Conservation (phyloP, 2,113 vertebrate species). For the Thalassoma bifasciatum region DNA sequence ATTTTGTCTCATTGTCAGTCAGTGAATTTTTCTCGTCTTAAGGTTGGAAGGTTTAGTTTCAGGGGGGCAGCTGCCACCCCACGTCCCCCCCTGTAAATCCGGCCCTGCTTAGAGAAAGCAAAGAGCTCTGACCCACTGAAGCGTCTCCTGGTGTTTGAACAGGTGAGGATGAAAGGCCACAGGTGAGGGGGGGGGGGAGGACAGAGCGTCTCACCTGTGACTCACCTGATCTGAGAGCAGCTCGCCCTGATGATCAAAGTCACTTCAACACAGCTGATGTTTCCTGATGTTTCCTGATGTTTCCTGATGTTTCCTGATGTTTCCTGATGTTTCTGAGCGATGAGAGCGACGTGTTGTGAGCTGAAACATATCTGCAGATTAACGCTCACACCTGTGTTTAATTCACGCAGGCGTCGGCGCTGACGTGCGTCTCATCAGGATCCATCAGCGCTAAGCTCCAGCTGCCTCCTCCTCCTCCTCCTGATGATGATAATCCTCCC, state of each 20-base stretch:
- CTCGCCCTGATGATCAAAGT: slow-evolving; percentile 82
- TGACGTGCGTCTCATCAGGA: slow-evolving; percentile 69
- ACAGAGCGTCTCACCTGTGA: slow-evolving; percentile 70
- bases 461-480: too few species aligned
- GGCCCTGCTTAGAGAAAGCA: too few species aligned
- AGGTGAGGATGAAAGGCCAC: slow-evolving; percentile 81
- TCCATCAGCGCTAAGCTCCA: slow-evolving; percentile 75
- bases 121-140: slow-evolving; percentile 4
- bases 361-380: slow-evolving; percentile 73
- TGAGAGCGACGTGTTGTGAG: slow-evolving; percentile 54
- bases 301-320: too few species aligned
- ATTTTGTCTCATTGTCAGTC: too few species aligned
- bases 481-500: slow-evolving; percentile 73
- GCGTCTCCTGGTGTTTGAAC: slow-evolving; percentile 76
- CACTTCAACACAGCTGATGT: too few species aligned
- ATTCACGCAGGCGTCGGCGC: slow-evolving; percentile 68
- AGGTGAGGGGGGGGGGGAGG: slow-evolving; percentile 57
- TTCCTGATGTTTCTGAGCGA: slow-evolving; percentile 59
- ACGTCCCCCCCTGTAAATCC: too few species aligned
- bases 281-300: too few species aligned
- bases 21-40: too few species aligned
- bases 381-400: slow-evolving; percentile 84
- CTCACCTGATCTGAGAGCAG: slow-evolving; percentile 70
- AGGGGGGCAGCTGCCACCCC: too few species aligned
- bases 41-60: too few species aligned